Evolutionary conservation across 2,797 vertebrate genomes (phyloP).

Genomic region (Spondyliosoma cantharus): DNA sequence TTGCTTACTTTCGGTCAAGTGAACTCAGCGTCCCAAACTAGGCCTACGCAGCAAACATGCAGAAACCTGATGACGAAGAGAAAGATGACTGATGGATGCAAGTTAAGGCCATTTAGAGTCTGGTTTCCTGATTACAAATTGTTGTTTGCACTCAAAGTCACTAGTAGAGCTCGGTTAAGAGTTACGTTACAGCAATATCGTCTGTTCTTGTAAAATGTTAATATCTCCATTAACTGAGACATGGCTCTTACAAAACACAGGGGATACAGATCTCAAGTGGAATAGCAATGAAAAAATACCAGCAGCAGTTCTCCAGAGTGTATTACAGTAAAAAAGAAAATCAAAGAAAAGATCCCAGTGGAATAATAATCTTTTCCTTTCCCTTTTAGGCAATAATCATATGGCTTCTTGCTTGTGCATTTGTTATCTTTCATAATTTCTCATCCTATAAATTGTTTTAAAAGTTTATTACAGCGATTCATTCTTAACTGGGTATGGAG

Average conservation of each 20-base stretch:
- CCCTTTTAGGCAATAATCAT: constrained; percentile 24
- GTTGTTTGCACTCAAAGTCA: constrained; percentile 33
- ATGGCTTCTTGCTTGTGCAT: neutral
- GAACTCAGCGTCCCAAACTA: constrained; percentile 53
- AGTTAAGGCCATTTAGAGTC: constrained; percentile 19
- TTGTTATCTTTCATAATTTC: neutral
- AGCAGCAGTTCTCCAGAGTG: neutral
- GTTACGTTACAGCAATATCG: constrained; percentile 1
- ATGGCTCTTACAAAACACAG: constrained; percentile 6
- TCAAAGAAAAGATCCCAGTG: neutral
- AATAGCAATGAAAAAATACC: constrained; percentile 20
- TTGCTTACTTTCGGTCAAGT: constrained; percentile 61
- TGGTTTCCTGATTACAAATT: constrained; percentile 23
- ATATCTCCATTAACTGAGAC: constrained; percentile 41
- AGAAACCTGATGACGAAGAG: constrained; percentile 55
- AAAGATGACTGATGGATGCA: constrained; percentile 27
- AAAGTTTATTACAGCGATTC: neutral
- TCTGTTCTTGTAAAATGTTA: constrained; percentile 44
- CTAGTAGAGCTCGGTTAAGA: neutral
- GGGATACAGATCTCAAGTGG: constrained; percentile 13
- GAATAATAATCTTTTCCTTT: neutral
- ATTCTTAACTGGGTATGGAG: neutral
- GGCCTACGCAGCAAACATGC: constrained; percentile 10
- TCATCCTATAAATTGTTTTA: neutral
- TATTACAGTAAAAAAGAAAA: neutral